Evolutionary conservation across 1,140 invertebrate genomes (phyloP).

Genomic region (Uloborus diversus): DNA sequence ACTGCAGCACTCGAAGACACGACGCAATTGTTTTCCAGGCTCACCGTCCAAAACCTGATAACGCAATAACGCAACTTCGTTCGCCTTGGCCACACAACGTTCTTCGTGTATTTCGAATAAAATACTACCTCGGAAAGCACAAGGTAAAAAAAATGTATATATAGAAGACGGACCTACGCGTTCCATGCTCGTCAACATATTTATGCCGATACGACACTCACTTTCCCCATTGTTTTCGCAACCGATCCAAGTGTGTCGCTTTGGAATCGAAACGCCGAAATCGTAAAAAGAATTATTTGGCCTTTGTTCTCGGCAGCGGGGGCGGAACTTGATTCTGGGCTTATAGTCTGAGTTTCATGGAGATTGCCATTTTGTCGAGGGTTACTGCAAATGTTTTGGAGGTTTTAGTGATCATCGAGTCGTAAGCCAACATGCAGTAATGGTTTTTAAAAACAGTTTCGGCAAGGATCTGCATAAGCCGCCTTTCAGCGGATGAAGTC

Average conservation of each 20-base stretch:
- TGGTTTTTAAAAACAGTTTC: too few relatives aligned
- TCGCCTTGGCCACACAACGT: not conserved
- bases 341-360: too few relatives aligned
- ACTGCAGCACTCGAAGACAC: too few relatives aligned
- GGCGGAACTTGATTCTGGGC: not conserved
- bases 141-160: conserved; percentile 9
- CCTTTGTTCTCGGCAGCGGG: not conserved
- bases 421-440: too few relatives aligned
- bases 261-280: conserved; percentile 5
- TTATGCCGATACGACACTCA: conserved; percentile 5
- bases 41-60: too few relatives aligned
- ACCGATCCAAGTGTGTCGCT: not conserved
- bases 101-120: not conserved
- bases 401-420: too few relatives aligned
- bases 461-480: too few relatives aligned
- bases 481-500: too few relatives aligned
- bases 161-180: not conserved
- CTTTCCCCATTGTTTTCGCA: not conserved
- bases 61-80: not conserved
- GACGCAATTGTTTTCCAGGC: too few relatives aligned
- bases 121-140: not conserved
- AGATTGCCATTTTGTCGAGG: too few relatives aligned
- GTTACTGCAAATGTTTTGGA: too few relatives aligned
- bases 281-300: conserved; percentile 5
- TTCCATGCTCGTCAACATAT: conserved; percentile 1